These are phyloP conservation scores for Drosophila serrata DNA, from an alignment of 1,140 invertebrate genomes.

Conservation along the genomic window DNA sequence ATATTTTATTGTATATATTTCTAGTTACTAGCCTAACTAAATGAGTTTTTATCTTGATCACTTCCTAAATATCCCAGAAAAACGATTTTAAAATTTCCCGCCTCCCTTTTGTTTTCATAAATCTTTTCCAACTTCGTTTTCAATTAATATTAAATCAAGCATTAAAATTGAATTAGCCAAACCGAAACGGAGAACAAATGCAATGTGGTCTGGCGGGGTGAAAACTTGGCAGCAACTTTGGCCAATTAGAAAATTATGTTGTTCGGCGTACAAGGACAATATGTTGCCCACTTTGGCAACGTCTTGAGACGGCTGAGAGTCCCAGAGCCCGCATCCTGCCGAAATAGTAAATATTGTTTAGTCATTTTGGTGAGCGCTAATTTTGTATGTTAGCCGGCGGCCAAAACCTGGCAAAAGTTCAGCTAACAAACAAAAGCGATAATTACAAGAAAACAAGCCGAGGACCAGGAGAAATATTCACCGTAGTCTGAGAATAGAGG, in stretches of 20 bases:
- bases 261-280: constrained; percentile 64
- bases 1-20: background rate
- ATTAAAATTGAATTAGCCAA: constrained; percentile 85
- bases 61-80: background rate
- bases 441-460: constrained; percentile 82
- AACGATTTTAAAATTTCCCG: background rate
- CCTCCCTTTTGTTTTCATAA: background rate
- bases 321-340: constrained; percentile 27
- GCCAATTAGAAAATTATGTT: constrained; percentile 81
- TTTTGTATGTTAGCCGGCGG: constrained; percentile 80
- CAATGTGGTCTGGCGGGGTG: constrained; percentile 14
- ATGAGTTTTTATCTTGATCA: background rate
- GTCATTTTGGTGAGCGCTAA: constrained; percentile 80
- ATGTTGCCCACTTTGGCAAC: constrained; percentile 69
- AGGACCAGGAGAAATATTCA: constrained; percentile 13
- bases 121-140: constrained; percentile 56
- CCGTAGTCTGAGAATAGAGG: background rate
- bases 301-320: constrained; percentile 35
- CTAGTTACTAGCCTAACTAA: background rate
- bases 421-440: constrained; percentile 83
- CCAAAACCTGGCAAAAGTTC: constrained; percentile 74
- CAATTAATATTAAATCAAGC: constrained; percentile 85
- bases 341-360: constrained; percentile 77
- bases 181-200: constrained; percentile 65
- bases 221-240: constrained; percentile 77